Evolutionary conservation across 2,888 invertebrate genomes (phyloP).

Genomic region (Thyatira batis): DNA sequence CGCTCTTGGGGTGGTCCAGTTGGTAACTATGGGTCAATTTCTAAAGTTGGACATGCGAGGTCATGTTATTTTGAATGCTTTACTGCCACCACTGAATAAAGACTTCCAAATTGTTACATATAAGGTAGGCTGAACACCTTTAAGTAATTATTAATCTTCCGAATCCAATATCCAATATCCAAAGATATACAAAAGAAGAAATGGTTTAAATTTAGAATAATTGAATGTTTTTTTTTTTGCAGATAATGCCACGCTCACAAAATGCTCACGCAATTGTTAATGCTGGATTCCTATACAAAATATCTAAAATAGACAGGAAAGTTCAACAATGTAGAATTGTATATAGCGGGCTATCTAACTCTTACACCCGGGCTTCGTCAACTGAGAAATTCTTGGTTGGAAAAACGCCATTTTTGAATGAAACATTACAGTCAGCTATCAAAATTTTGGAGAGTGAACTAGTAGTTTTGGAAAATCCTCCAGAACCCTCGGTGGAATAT

Average conservation of each 20-base stretch:
- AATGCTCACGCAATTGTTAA: slow-evolving; percentile 90
- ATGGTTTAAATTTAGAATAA: not conserved
- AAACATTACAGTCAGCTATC: slow-evolving; percentile 60
- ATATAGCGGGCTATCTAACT: slow-evolving; percentile 76
- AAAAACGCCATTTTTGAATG: slow-evolving; percentile 56
- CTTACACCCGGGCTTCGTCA: slow-evolving; percentile 60
- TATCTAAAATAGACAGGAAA: slow-evolving; percentile 30
- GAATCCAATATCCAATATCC: too few species aligned
- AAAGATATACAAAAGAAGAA: too few species aligned
- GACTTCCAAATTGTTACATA: slow-evolving; percentile 38
- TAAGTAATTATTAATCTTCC: slow-evolving; percentile 2
- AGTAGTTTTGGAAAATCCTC: slow-evolving; percentile 52
- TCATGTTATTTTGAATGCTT: slow-evolving; percentile 48
- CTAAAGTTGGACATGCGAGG: slow-evolving; percentile 66
- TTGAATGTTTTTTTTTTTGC: slow-evolving; percentile 18
- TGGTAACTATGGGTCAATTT: slow-evolving; percentile 63
- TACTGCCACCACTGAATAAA: slow-evolving; percentile 48
- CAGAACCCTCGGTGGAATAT: slow-evolving; percentile 81
- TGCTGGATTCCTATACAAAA: slow-evolving; percentile 84
- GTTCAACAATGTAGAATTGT: slow-evolving; percentile 72
- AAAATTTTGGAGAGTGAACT: slow-evolving; percentile 44
- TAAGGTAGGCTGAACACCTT: slow-evolving; percentile 36
- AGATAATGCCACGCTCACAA: slow-evolving; percentile 89
- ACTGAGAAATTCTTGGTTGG: slow-evolving; percentile 72
- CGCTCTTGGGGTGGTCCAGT: slow-evolving; percentile 24